Conservation (phyloP, 2,113 vertebrate species). For the pig (Sus scrofa) region DNA sequence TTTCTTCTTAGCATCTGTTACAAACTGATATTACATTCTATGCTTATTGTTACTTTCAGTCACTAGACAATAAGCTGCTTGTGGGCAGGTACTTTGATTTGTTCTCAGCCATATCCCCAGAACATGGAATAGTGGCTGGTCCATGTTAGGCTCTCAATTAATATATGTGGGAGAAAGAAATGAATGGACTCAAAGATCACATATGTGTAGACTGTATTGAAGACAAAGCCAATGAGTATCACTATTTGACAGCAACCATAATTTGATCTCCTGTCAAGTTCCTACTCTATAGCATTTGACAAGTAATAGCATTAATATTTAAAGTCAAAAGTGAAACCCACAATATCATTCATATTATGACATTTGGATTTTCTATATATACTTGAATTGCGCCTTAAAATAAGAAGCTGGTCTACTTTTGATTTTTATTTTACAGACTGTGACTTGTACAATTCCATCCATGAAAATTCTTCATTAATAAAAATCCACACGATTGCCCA, state of each 20-base stretch:
- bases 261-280: not conserved
- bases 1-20: not conserved
- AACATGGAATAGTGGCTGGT: not conserved
- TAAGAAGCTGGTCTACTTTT: not conserved
- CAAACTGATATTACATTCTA: not conserved
- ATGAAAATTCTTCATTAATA: slow-evolving; percentile 45
- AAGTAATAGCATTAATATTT: not conserved
- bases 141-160: not conserved
- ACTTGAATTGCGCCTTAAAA: not conserved
- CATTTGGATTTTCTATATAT: not conserved
- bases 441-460: not conserved
- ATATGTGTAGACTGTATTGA: not conserved
- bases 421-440: not conserved
- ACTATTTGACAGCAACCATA: not conserved
- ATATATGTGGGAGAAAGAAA: slow-evolving; percentile 2
- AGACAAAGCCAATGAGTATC: not conserved
- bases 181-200: not conserved
- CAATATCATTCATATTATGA: not conserved
- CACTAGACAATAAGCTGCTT: not conserved
- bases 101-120: not conserved
- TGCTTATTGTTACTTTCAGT: not conserved
- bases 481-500: not conserved
- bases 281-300: not conserved
- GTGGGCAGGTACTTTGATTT: not conserved
- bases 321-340: not conserved